Percentiles rank a stretch among this genome's conserved stretches.
phyloP scores from a whole-genome alignment of 2,797 vertebrate genomes.

The Sebastes iracundus region DNA sequence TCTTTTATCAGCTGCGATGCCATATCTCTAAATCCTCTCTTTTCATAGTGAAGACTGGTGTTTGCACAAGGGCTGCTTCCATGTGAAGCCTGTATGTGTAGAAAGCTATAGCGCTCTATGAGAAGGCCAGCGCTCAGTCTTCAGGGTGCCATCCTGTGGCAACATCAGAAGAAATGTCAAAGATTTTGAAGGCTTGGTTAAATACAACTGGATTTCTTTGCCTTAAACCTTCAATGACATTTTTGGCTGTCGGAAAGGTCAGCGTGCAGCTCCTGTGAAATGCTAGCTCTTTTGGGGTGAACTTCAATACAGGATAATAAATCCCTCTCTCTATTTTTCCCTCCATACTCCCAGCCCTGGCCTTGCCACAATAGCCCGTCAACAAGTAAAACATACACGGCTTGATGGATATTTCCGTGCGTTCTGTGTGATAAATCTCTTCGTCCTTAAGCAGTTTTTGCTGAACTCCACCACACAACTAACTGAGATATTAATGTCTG shows the following conservation, averaged over 20 bases:
- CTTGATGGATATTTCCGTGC: slow-evolving; percentile 42
- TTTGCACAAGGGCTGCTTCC: slow-evolving; percentile 61
- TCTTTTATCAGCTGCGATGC: slow-evolving; percentile 47
- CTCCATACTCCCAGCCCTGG: slow-evolving; percentile 38
- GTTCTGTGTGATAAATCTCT: slow-evolving; percentile 15
- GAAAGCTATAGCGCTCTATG: slow-evolving; percentile 57
- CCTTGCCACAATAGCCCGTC: slow-evolving; percentile 65
- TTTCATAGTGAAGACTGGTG: slow-evolving; percentile 60
- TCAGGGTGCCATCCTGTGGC: slow-evolving; percentile 81
- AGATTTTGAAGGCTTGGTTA: slow-evolving; percentile 84
- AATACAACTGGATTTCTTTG: slow-evolving; percentile 83
- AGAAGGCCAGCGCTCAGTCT: slow-evolving; percentile 77
- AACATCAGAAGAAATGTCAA: slow-evolving; percentile 87
- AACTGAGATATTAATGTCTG: not conserved
- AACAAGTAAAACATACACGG: slow-evolving; percentile 58
- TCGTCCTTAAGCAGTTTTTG: slow-evolving; percentile 8
- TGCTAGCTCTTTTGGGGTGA: slow-evolving; percentile 80
- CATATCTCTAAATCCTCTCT: slow-evolving; percentile 71
- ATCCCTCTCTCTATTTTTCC: slow-evolving; percentile 63
- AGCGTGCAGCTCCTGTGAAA: slow-evolving; percentile 77
- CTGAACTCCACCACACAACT: not conserved
- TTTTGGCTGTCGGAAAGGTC: slow-evolving; percentile 84
- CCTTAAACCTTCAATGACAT: slow-evolving; percentile 84
- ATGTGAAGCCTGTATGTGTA: slow-evolving; percentile 58
- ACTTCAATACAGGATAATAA: slow-evolving; percentile 81